Base-by-base conservation (phyloP, 2,888 invertebrate species). In the Heliconius cydno region DNA sequence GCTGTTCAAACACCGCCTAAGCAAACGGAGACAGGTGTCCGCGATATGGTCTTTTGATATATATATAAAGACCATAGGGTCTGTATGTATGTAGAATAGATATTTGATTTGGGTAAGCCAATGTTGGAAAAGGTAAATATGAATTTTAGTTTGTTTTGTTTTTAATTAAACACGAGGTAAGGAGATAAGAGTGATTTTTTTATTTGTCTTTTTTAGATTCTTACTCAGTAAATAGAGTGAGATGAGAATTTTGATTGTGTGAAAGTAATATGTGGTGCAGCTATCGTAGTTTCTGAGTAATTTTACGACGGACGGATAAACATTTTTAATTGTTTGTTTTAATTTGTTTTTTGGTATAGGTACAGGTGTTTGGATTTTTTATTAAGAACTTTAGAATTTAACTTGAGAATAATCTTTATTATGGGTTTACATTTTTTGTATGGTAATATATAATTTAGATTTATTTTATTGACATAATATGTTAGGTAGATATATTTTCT, bases 1-100 rank as follows among this genome's bases (percentile, higher is more conserved):
- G 91, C 90, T 89, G 91, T 87, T 85, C 88, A 94, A 94, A 94
- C 92, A 94, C 60, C 82, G 89, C 94, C 94, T 95, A 95, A 94
- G 92, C 90, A 94, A 94, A 95, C 91, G 92, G 88, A 90, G 93
- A 92, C 94, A 95, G 94, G 94, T 95, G 94, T 92, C 90, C 91
- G 84, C 88, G 84, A 84, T 83, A 84, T 80, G 82, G 79, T 84
- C 79, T 79, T 93, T 93, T 92, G 92, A 92, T 93, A 94, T 91
- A 92, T 93, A 94, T 91, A 92, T 92, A 93, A 90, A 88, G 87
- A 87, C 86, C 86, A 88, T 87, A 86, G 86, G 28, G 63, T 65
- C 63, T 65, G 25, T 65, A 65, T 25, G 25, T 65, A 65, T 28
- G 65, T 65, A 28, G 15, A 65, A 70, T 15, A 70, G 85, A 86